A percentile compares a stretch with the other conserved stretches of the same genome.
Conservation (phyloP, 1,140 invertebrate species). For the Periplaneta americana region DNA sequence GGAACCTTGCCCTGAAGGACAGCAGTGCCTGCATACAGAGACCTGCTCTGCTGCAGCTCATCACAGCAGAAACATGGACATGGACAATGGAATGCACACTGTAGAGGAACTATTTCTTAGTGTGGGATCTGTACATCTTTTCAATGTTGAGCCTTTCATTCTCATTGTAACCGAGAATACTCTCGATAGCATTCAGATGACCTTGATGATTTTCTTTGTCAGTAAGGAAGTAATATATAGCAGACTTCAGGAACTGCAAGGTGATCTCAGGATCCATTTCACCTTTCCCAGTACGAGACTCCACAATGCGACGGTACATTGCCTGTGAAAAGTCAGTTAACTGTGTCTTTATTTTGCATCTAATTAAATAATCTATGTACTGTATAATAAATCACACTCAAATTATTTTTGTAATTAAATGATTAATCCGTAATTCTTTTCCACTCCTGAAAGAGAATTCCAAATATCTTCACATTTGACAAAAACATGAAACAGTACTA, state of each 20-base stretch:
- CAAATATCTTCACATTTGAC: too few species aligned
- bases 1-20: too few species aligned
- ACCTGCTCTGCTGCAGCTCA: neutral
- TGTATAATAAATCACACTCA: too few species aligned
- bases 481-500: too few species aligned
- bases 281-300: slow-evolving; percentile 52
- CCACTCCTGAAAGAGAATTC: too few species aligned
- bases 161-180: slow-evolving; percentile 74
- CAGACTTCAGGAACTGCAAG: slow-evolving; percentile 81
- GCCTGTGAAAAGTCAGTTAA: slow-evolving; percentile 49
- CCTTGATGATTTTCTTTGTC: slow-evolving; percentile 79
- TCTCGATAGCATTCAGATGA: slow-evolving; percentile 79
- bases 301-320: slow-evolving; percentile 73
- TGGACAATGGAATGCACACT: neutral
- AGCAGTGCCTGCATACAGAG: neutral
- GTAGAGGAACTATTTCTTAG: slow-evolving; percentile 6
- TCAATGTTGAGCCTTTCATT: slow-evolving; percentile 69
- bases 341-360: too few species aligned
- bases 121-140: slow-evolving; percentile 31
- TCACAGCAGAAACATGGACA: neutral
- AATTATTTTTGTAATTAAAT: too few species aligned
- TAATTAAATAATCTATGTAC: too few species aligned
- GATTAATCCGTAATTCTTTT: too few species aligned
- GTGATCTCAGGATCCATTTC: slow-evolving; percentile 77
- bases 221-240: slow-evolving; percentile 85